These are phyloP conservation scores for Nycticryphes semicollaris DNA, from an alignment of 2,113 vertebrate genomes.

Conservation along the genomic window DNA sequence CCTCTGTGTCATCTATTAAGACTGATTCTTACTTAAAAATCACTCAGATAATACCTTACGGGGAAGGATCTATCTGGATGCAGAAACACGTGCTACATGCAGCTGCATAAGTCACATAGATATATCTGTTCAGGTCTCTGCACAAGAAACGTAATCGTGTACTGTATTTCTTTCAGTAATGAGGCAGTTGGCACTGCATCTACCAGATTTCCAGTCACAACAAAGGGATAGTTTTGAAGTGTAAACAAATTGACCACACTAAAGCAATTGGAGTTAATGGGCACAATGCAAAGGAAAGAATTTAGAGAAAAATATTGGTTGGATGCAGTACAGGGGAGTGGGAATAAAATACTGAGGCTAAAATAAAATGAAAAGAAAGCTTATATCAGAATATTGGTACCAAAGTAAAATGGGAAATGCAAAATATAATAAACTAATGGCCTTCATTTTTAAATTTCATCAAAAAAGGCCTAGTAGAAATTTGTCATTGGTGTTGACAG, in stretches of 20 bases:
- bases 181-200: background rate
- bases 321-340: background rate
- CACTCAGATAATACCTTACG: background rate
- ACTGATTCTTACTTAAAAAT: background rate
- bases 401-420: background rate
- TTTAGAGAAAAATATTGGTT: rapidly evolving
- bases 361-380: background rate
- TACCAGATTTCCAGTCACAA: background rate
- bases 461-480: background rate
- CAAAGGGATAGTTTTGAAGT: background rate
- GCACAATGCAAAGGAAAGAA: background rate
- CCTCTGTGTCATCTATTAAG: background rate
- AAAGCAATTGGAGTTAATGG: background rate
- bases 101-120: background rate
- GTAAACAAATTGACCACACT: background rate
- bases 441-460: background rate
- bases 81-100: background rate
- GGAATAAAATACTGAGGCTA: background rate
- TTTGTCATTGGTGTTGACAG: background rate
- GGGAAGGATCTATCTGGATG: background rate
- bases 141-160: background rate
- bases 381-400: background rate
- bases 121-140: background rate
- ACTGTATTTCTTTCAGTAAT: background rate
- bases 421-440: background rate